phyloP scores from a whole-genome alignment of 2,888 invertebrate species.

The Zelleria hepariella region DNA sequence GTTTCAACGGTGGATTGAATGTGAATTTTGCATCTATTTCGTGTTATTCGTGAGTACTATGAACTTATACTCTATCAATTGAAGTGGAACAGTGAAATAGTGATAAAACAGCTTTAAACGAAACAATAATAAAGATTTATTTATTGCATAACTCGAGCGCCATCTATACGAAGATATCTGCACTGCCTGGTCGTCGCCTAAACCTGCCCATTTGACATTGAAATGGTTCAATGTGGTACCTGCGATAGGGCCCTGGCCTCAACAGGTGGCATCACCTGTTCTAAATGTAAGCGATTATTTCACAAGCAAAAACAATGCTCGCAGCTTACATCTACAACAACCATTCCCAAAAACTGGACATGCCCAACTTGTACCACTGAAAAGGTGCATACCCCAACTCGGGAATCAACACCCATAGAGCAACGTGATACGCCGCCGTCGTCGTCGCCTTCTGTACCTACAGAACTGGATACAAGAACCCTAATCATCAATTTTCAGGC shows the following conservation, averaged over 20 bases:
- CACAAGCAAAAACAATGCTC: not conserved
- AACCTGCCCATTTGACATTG: no score
- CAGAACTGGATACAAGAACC: not conserved
- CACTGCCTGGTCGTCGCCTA: no score
- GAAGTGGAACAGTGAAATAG: no score
- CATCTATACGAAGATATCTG: no score
- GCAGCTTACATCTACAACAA: not conserved
- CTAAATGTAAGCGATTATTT: not conserved
- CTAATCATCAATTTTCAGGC: not conserved
- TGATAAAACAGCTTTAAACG: no score
- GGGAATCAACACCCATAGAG: not conserved
- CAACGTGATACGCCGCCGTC: not conserved
- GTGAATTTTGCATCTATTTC: no score
- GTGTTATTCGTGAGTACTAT: no score
- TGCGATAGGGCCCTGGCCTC: not conserved
- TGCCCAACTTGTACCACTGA: not conserved
- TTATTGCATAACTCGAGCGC: no score
- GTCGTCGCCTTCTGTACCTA: not conserved
- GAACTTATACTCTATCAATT: no score
- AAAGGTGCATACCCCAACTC: not conserved
- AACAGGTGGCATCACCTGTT: not conserved
- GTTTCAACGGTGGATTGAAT: no score
- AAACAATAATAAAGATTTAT: no score
- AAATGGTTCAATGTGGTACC: not conserved
- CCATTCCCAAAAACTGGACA: not conserved